Conservation (phyloP, 92 coral and sea anemone genomes). For the Porites cylindrica region DNA sequence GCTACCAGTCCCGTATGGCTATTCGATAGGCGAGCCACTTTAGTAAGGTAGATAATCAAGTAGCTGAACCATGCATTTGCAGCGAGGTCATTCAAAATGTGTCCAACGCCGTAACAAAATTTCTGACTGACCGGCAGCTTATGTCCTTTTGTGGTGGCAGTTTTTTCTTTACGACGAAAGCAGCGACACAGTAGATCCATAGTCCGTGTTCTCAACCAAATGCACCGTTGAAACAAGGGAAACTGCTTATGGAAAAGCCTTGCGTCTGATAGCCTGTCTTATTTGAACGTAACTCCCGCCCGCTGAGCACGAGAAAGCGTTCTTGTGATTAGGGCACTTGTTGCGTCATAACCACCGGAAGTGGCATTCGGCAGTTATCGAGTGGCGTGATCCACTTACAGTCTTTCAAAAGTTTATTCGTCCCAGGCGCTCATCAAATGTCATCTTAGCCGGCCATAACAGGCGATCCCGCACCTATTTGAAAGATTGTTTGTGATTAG, state of each 20-base stretch:
- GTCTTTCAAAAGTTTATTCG: too few relatives aligned
- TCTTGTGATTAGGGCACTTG: constrained; percentile 1
- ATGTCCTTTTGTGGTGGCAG: constrained; percentile 8
- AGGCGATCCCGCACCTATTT: too few relatives aligned
- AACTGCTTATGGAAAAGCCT: not conserved
- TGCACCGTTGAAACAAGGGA: not conserved
- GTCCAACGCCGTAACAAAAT: constrained; percentile 83
- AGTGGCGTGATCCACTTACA: constrained; percentile 15
- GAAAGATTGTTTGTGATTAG: too few relatives aligned
- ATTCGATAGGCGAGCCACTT: constrained; percentile 84
- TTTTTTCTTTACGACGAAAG: not conserved
- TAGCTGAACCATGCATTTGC: constrained; percentile 92
- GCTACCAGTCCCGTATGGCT: constrained; percentile 86
- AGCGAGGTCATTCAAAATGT: constrained; percentile 86
- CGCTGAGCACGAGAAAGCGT: not conserved
- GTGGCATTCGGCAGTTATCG: not conserved
- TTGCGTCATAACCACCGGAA: constrained; percentile 33
- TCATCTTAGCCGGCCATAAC: not conserved
- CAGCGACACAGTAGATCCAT: constrained; percentile 18
- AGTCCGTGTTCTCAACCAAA: not conserved
- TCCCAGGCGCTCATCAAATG: not conserved
- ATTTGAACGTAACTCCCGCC: not conserved
- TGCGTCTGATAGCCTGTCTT: too few relatives aligned
- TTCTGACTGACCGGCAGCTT: constrained; percentile 70
- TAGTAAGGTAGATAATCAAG: constrained; percentile 79